These are phyloP conservation scores for Sigmodon hispidus DNA, from an alignment of 2,113 vertebrate genomes.

Conservation along the genomic window DNA sequence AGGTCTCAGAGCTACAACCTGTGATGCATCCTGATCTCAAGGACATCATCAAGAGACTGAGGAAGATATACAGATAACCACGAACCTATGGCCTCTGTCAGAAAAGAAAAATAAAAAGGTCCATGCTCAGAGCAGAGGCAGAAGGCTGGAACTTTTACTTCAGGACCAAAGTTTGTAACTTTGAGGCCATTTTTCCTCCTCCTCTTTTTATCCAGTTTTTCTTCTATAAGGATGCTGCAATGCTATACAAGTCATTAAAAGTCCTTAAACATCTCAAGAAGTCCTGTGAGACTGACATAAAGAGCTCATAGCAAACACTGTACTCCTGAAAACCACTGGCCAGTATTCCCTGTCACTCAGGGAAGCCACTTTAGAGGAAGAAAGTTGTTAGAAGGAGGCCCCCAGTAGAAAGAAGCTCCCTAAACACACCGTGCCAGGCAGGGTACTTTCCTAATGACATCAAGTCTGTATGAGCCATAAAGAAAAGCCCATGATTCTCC, in stretches of 20 bases:
- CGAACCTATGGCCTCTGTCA: not conserved
- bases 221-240: not conserved
- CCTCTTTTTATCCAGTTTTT: not conserved
- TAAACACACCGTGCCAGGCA: constrained; percentile 34
- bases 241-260: constrained; percentile 23
- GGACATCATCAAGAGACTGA: not conserved
- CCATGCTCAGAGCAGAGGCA: not conserved
- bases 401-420: not conserved
- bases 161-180: too few relatives aligned
- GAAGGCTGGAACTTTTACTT: too few relatives aligned
- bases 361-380: constrained; percentile 13
- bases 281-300: not conserved
- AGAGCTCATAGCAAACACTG: not conserved
- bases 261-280: not conserved
- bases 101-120: not conserved
- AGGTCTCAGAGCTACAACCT: not conserved
- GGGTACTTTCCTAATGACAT: not conserved
- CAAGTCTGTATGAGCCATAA: not conserved
- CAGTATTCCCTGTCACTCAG: not conserved
- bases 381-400: not conserved
- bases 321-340: constrained; percentile 1
- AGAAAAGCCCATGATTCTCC: constrained; percentile 35
- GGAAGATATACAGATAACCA: not conserved
- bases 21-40: not conserved
- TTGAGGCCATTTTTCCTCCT: not conserved